Conservation (phyloP, 2,888 invertebrate genomes). For the Rotaria macrura region DNA sequence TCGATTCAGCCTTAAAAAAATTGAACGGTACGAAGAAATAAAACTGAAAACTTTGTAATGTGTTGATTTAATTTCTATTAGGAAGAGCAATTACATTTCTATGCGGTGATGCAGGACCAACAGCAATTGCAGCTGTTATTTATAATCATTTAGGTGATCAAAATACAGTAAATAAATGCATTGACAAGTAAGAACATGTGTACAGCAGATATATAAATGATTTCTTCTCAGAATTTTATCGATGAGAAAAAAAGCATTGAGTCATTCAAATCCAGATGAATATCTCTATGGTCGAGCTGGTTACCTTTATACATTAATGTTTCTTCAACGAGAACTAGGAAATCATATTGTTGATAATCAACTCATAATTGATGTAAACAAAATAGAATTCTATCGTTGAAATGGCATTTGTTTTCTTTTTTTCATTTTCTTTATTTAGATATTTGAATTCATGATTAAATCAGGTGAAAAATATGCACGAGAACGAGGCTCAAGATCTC, state of each 20-base stretch:
- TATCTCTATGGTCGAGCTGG: slow-evolving; percentile 74
- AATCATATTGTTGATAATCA: background rate
- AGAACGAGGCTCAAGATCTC: slow-evolving; percentile 18
- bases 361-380: background rate
- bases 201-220: too few species aligned
- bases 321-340: slow-evolving; percentile 54
- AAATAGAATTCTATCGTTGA: background rate
- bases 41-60: too few species aligned
- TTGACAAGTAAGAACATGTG: background rate
- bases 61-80: background rate
- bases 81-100: background rate
- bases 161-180: background rate
- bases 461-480: slow-evolving; percentile 30
- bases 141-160: background rate
- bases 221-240: background rate
- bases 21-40: background rate
- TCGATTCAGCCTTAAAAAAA: background rate
- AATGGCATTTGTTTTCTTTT: background rate
- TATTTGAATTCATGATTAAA: slow-evolving; percentile 23
- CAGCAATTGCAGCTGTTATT: background rate
- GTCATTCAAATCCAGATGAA: slow-evolving; percentile 59
- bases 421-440: background rate
- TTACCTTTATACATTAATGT: slow-evolving; percentile 65
- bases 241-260: background rate
- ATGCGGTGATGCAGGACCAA: background rate